These are phyloP conservation scores for Hemiprocne comata DNA, from an alignment of 2,113 vertebrate species.

Conservation along the genomic window DNA sequence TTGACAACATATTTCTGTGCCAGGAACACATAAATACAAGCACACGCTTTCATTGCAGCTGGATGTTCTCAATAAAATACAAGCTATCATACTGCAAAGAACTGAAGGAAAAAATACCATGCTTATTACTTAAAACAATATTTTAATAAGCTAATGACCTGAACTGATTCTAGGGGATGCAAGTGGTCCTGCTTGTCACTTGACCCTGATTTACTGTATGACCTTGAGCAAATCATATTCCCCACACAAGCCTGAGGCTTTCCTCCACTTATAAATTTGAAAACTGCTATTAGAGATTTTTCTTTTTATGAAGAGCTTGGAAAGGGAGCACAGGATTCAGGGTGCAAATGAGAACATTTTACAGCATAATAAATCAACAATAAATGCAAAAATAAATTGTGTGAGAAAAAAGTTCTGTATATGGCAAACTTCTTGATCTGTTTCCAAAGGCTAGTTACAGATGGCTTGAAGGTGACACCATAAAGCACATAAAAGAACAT, in stretches of 20 bases:
- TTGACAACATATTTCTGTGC: not conserved
- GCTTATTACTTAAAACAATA: not conserved
- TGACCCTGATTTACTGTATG: not conserved
- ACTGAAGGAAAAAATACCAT: not conserved
- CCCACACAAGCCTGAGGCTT: not conserved
- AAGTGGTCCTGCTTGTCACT: not conserved
- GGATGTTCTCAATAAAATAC: not conserved
- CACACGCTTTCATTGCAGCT: not conserved
- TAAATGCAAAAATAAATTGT: slow-evolving; percentile 2
- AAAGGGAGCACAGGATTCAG: not conserved
- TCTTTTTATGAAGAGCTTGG: not conserved
- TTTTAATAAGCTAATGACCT: not conserved
- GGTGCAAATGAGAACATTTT: not conserved
- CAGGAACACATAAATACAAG: not conserved
- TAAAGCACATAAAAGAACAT: not conserved
- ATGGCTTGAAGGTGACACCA: slow-evolving; percentile 29
- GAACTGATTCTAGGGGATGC: not conserved
- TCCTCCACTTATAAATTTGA: not conserved
- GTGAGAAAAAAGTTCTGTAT: not conserved
- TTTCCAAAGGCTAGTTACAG: not conserved
- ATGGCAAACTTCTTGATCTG: not conserved
- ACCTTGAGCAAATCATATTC: not conserved
- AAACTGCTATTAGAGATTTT: not conserved
- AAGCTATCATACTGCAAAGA: not conserved
- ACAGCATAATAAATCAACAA: slow-evolving; percentile 28